Percentiles rank a stretch among this genome's conserved stretches.
Conservation (phyloP, 2,888 invertebrate species). For the Pseudanteris insignis region DNA sequence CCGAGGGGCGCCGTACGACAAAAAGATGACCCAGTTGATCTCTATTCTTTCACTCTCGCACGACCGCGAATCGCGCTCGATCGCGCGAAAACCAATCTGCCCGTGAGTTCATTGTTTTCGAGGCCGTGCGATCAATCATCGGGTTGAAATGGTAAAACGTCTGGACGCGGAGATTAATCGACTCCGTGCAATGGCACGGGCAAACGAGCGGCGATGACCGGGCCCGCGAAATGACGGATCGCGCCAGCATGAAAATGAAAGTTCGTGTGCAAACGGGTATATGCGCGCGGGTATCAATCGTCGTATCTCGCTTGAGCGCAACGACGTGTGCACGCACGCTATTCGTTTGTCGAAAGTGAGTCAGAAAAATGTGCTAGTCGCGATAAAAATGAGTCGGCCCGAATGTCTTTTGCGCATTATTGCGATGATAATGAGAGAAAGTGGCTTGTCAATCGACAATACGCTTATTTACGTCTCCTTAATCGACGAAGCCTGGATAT, state of each 20-base stretch:
- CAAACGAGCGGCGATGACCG: no score
- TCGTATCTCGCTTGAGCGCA: slow-evolving; percentile 1
- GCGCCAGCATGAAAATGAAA: not conserved
- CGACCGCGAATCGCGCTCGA: no score
- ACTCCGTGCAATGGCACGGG: no score
- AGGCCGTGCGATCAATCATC: no score
- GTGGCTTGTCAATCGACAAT: slow-evolving; percentile 11
- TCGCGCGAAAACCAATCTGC: no score
- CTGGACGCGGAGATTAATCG: no score
- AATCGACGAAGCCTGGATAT: slow-evolving; percentile 19
- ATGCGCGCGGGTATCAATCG: not conserved
- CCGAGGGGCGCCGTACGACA: not conserved
- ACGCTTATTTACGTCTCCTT: slow-evolving; percentile 13
- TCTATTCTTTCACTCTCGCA: no score
- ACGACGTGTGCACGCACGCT: slow-evolving; percentile 2
- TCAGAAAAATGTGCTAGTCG: slow-evolving; percentile 8
- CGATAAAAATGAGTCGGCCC: slow-evolving; percentile 11
- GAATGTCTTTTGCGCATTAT: not conserved
- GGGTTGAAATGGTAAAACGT: no score
- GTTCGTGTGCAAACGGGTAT: slow-evolving; percentile 2
- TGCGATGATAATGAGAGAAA: slow-evolving; percentile 2
- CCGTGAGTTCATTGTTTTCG: no score
- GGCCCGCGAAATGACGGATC: slow-evolving; percentile 1
- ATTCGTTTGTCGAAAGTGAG: slow-evolving; percentile 13
- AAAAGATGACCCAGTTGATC: no score